Percentiles rank a stretch among this genome's conserved stretches.
Conservation (phyloP, 2,888 invertebrate species). For the Pachycephus smyrnensis region DNA sequence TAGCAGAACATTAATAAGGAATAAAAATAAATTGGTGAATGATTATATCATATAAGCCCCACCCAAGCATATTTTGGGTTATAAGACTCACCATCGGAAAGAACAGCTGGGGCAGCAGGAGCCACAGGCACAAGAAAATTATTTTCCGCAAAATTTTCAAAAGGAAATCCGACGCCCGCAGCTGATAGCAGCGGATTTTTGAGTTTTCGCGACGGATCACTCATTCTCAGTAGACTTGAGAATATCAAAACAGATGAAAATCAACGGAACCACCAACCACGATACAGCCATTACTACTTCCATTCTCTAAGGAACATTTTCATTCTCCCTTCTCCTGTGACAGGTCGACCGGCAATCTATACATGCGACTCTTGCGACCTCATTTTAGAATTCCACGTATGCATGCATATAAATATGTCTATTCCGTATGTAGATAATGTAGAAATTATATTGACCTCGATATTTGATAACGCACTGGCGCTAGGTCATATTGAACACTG, state of each 20-base stretch:
- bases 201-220: conserved; percentile 67
- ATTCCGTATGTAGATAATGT: background rate
- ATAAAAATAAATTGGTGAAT: background rate
- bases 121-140: conserved; percentile 78
- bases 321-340: background rate
- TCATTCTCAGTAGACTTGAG: conserved; percentile 44
- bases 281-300: conserved; percentile 33
- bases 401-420: background rate
- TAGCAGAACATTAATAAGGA: background rate
- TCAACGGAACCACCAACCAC: conserved; percentile 19
- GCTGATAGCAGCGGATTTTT: conserved; percentile 81
- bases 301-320: background rate
- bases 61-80: conserved; percentile 32
- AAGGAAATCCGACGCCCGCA: conserved; percentile 78
- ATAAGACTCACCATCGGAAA: conserved; percentile 58
- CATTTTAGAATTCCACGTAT: background rate
- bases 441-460: too few species aligned
- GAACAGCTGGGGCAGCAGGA: conserved; percentile 56
- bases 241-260: conserved; percentile 7
- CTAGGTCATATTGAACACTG: background rate
- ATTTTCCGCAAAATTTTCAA: conserved; percentile 80
- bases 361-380: background rate
- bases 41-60: conserved; percentile 31
- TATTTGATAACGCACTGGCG: background rate
- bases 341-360: background rate